Base-by-base conservation (phyloP, 1,140 invertebrate species). In the Macrocentrus cingulum region DNA sequence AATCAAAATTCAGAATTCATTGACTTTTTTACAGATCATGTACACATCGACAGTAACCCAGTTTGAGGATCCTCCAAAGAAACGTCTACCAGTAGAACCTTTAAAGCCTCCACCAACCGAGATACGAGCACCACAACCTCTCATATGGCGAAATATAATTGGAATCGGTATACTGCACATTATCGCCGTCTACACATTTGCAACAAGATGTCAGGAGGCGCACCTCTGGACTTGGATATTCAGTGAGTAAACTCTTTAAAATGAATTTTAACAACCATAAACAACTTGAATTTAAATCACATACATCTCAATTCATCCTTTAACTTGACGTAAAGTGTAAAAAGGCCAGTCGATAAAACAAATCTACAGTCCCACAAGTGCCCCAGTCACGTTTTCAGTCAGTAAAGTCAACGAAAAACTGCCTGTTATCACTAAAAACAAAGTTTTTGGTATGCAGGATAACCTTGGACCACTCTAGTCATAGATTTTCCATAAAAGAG, bases 111-210 rank as follows among this genome's bases (percentile, higher is more conserved):
- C 63, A 41, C 54, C 60, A 11, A 18, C 59, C 16, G 50, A 59
- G 36, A 46, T 59, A 44, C 20, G 59, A 25, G 63, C 52, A 1
- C 46, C 57, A 2, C 74, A 76, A 34, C 74, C 71, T 13, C 48
- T 72, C 15, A 75, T 77, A 53, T 79, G 74, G 75, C 37, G 53
- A 13, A 79, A 77, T 52, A 67, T 75, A 36, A 62, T 78, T 56
- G 72, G 60, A 9, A 59, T 79, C 20, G 59, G 59, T 4, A 3
- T 66, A 18, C 66, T 79, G 20, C 77, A 79, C 44, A 19, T 68
- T 36, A 9, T 71, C 2, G 65, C 70, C 1, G 2, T 77, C 18
- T 69, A 71, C 48, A n/a, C 63, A 4, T 69, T 78, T 7, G 44
- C 25, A 8, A 64, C 32, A 1, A 50, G 48, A 16, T 68, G 60